Conservation (phyloP, 2,113 vertebrate species). For the Nibea albiflora region DNA sequence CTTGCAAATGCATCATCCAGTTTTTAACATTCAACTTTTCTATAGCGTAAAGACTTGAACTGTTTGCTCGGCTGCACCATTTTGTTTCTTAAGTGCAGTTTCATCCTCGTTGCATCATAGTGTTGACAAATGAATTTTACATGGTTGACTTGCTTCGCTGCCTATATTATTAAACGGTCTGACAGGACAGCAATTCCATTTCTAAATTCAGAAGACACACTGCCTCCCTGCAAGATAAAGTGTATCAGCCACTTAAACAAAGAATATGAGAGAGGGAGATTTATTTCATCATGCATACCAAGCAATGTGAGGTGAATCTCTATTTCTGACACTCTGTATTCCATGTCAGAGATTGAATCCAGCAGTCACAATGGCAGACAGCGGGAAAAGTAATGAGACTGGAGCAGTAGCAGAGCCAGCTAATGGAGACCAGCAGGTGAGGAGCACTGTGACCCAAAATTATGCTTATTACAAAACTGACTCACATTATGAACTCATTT, state of each 20-base stretch:
- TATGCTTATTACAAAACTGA: constrained; percentile 28
- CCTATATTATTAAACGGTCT: constrained; percentile 34
- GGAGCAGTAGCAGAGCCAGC: constrained; percentile 51
- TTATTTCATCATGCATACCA: constrained; percentile 52
- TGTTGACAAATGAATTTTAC: constrained; percentile 69
- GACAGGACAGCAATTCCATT: constrained; percentile 40
- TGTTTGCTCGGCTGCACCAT: constrained; percentile 33
- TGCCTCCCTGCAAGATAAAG: constrained; percentile 31
- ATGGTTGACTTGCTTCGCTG: constrained; percentile 41
- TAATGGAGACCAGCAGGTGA: constrained; percentile 82
- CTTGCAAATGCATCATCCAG: not conserved
- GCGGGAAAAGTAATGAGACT: constrained; percentile 59
- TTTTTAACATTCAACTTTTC: constrained; percentile 21
- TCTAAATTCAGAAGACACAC: constrained; percentile 25
- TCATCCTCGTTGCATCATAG: constrained; percentile 69
- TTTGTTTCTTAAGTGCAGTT: constrained; percentile 45
- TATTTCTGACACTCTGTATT: constrained; percentile 51
- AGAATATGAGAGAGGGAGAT: constrained; percentile 31
- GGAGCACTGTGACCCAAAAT: constrained; percentile 45
- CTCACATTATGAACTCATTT: constrained; percentile 36
- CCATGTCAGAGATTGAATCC: constrained; percentile 65
- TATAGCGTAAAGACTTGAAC: not conserved
- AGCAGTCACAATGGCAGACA: constrained; percentile 79
- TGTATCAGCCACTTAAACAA: constrained; percentile 40
- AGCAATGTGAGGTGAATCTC: constrained; percentile 45